Conservation (phyloP, 2,113 vertebrate species). For the Orycteropus afer region DNA sequence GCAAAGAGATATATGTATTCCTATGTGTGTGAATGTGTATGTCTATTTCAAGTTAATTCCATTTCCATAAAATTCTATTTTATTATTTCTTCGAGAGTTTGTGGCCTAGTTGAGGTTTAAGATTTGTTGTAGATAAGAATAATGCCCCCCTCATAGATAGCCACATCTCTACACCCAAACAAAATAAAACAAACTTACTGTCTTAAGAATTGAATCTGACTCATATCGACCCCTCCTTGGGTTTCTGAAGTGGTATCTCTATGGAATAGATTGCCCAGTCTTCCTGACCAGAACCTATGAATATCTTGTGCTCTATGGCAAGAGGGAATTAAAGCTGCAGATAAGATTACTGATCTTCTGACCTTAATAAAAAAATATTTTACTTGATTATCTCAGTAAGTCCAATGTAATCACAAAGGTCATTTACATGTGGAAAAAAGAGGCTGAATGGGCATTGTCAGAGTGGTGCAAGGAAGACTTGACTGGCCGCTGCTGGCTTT, state of each 20-base stretch:
- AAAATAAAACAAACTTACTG: no score
- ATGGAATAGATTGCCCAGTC: no score
- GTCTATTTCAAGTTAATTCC: no score
- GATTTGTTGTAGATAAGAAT: background rate
- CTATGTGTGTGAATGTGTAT: background rate
- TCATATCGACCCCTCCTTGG: no score
- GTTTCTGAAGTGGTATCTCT: no score
- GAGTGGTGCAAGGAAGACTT: fast-evolving
- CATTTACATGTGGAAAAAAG: background rate
- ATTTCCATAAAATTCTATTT: background rate
- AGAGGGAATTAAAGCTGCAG: background rate
- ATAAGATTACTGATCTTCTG: background rate
- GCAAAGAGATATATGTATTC: background rate
- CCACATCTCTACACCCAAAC: background rate
- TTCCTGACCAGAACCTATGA: no score
- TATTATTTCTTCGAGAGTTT: background rate
- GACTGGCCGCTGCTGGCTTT: background rate
- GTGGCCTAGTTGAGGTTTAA: background rate
- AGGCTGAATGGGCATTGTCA: background rate
- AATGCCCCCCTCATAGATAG: background rate
- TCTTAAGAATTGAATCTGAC: no score
- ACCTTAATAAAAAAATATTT: background rate
- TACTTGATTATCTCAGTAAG: background rate
- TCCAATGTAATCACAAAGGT: background rate
- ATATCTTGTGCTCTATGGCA: no score